Base-by-base conservation (phyloP, 2,888 invertebrate species). In the Digitonthophagus gazella region DNA sequence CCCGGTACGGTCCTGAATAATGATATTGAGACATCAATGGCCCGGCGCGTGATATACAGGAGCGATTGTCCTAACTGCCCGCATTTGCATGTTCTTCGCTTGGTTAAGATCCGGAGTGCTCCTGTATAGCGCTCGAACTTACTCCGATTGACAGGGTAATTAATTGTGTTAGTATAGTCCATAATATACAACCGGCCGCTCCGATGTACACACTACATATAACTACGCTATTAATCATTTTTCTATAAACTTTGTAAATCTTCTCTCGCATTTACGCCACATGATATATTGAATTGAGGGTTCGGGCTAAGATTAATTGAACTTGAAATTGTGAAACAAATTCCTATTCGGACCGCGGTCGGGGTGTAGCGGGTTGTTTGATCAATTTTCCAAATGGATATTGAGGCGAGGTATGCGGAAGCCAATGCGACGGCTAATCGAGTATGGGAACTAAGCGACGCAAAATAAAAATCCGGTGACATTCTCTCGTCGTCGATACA, bases 1-100 rank as follows among this genome's bases (percentile, higher is more conserved):
- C 69, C 69, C 55, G 58, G 66, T 58, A 44, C 63, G 18, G 56
- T 19, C 63, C 56, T 68, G 67, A 68, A 64, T 66, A 65, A 61
- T 61, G 20, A 18, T 18, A 61, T 61, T 61, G 61, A 61, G 61
- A 61, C 61, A 61, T 61, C 61, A 61, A 61, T 20, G 19, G 19
- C 61, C 61, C 19, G 61, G 18, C 61, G 20, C 61, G 61, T 61
- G 61, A 61, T 61, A 61, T 19, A 16, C 16, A 44, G 28, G 28
- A 44, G 28, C 28, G 28, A 44, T 20, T 20, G 8, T 15, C 61
- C 61, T 61, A 61, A 61, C 20, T 18, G 15, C 19, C 61, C 11
- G 19, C 61, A 61, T 61, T 61, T 61, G 61, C 61, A 61, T 61
- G 61, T 61, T 61, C 61, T 61, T 61, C 61, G 61, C 19, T 61